These are phyloP conservation scores for Schizaphis graminum DNA, from an alignment of 2,888 invertebrate genomes.

Conservation along the genomic window DNA sequence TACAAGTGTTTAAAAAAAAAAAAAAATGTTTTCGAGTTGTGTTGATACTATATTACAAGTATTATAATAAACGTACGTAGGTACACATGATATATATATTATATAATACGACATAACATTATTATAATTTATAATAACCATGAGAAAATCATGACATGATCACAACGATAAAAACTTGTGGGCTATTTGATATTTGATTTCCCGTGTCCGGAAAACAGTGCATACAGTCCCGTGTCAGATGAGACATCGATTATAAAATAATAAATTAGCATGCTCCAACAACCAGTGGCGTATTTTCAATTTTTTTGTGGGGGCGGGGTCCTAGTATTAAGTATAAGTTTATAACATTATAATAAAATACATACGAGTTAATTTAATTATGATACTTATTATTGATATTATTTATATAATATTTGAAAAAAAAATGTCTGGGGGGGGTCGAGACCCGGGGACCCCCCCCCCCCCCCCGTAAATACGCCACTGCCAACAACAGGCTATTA, in stretches of 20 bases:
- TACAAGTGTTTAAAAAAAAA: background rate
- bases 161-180: background rate
- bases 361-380: too few relatives aligned
- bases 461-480: too few relatives aligned
- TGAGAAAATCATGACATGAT: background rate
- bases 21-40: background rate
- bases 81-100: background rate
- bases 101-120: background rate
- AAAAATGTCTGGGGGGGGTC: too few relatives aligned
- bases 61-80: background rate
- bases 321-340: too few relatives aligned
- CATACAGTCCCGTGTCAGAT: background rate
- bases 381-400: too few relatives aligned
- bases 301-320: too few relatives aligned
- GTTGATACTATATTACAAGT: background rate
- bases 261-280: background rate
- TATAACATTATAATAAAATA: too few relatives aligned
- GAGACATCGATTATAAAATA: background rate
- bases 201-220: background rate
- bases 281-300: too few relatives aligned
- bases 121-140: background rate
- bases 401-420: too few relatives aligned
- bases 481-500: background rate
- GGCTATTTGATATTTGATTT: constrained; percentile 1
- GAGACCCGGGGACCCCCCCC: too few relatives aligned